Percentiles rank a stretch among this genome's conserved stretches.
Evolutionary conservation across 2,888 invertebrate genomes (phyloP).

Genomic region (Poecilus cupreus): DNA sequence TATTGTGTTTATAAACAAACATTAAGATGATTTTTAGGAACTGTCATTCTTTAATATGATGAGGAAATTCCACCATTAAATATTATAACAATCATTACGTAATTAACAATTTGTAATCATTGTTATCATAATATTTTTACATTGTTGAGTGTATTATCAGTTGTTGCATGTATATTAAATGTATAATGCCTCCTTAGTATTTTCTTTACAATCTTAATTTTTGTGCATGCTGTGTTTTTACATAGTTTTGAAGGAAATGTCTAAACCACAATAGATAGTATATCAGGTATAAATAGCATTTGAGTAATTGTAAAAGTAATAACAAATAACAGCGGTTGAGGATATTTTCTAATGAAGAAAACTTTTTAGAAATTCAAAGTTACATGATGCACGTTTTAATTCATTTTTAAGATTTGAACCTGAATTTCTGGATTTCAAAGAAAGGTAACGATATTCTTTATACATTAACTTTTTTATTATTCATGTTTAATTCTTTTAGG

Average conservation of each 20-base stretch:
- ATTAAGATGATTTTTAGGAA: neutral
- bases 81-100: conserved; percentile 19
- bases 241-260: neutral
- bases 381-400: conserved; percentile 64
- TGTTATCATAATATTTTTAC: neutral
- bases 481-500: conserved; percentile 73
- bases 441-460: conserved; percentile 74
- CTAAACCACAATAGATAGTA: conserved; percentile 17
- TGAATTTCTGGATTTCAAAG: conserved; percentile 81
- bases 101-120: conserved; percentile 6
- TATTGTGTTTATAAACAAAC: conserved; percentile 2
- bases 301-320: neutral
- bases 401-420: conserved; percentile 79
- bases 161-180: neutral
- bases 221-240: neutral
- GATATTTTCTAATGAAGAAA: neutral
- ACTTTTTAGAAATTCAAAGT: conserved; percentile 39
- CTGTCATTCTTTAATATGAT: neutral
- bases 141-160: neutral
- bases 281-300: conserved; percentile 19
- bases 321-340: neutral
- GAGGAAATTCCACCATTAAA: neutral
- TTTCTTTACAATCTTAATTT: neutral
- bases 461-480: conserved; percentile 32
- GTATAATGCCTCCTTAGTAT: neutral